These are phyloP conservation scores for Acrocyrtus sp. DNA, from an alignment of 2,888 invertebrate species.

Conservation along the genomic window DNA sequence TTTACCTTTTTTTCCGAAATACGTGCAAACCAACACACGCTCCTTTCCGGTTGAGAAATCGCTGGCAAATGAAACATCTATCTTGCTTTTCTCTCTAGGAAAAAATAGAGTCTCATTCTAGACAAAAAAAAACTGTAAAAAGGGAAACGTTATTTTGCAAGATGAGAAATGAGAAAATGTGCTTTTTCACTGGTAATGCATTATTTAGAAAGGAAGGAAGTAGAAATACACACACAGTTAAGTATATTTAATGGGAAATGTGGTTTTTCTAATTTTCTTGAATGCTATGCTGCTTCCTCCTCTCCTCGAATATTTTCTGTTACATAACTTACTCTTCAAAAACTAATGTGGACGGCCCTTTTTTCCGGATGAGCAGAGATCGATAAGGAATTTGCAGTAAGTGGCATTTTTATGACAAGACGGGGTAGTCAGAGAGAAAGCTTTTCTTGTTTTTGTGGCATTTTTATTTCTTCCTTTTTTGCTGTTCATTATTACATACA, in stretches of 20 bases:
- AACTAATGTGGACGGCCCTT: constrained; percentile 23
- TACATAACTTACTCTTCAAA: neutral
- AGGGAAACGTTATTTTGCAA: too few relatives aligned
- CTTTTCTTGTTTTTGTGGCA: constrained; percentile 13
- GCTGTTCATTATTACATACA: too few relatives aligned
- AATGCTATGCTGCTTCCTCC: constrained; percentile 25
- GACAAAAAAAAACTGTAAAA: neutral
- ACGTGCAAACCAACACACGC: too few relatives aligned
- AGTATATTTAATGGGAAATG: too few relatives aligned
- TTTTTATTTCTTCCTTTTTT: constrained; percentile 10
- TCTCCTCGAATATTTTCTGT: too few relatives aligned
- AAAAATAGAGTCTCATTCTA: neutral
- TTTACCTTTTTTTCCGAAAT: too few relatives aligned
- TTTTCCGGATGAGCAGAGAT: constrained; percentile 57
- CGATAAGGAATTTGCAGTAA: constrained; percentile 61
- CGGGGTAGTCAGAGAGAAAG: too few relatives aligned
- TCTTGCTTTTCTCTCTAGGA: too few relatives aligned
- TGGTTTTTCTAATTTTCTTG: constrained; percentile 30
- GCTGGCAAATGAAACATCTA: constrained; percentile 1
- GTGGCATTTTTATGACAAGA: constrained; percentile 38
- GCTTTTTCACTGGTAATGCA: too few relatives aligned
- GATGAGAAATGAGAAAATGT: too few relatives aligned
- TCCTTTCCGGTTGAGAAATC: constrained; percentile 9
- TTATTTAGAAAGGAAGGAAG: too few relatives aligned
- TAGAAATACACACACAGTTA: too few relatives aligned